Conservation (phyloP, 2,888 invertebrate genomes). For the Nephrotoma appendiculata region DNA sequence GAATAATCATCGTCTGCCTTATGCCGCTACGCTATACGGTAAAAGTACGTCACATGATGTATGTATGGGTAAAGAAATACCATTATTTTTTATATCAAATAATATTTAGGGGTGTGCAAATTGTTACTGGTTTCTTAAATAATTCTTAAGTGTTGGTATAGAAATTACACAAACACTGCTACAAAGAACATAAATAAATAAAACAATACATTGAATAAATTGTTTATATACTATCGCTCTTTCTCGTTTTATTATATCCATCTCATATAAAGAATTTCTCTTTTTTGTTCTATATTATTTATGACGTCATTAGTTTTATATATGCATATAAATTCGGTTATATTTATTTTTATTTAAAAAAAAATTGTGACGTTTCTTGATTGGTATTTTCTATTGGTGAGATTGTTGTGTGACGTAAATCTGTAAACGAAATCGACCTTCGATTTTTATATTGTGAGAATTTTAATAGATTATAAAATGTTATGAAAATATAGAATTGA, state of each 20-base stretch:
- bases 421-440: conserved; percentile 8
- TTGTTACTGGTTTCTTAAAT: background rate
- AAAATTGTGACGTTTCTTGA: background rate
- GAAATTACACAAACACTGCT: background rate
- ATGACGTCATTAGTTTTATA: background rate
- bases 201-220: background rate
- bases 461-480: background rate
- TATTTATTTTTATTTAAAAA: background rate
- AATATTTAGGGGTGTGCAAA: background rate
- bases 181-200: background rate
- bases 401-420: conserved; percentile 5
- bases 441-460: background rate
- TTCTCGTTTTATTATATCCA: background rate
- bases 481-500: background rate
- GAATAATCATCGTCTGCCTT: background rate
- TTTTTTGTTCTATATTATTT: background rate
- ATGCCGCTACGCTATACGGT: background rate
- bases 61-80: too few relatives aligned
- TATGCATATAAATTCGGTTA: background rate
- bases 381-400: background rate
- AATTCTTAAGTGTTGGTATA: background rate
- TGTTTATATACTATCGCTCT: background rate
- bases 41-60: background rate
- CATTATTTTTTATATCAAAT: too few relatives aligned
- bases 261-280: background rate